A percentile compares a stretch with the other conserved stretches of the same genome.
These are phyloP conservation scores for Calidris pygmaea DNA, from an alignment of 2,113 vertebrate species.

Conservation along the genomic window DNA sequence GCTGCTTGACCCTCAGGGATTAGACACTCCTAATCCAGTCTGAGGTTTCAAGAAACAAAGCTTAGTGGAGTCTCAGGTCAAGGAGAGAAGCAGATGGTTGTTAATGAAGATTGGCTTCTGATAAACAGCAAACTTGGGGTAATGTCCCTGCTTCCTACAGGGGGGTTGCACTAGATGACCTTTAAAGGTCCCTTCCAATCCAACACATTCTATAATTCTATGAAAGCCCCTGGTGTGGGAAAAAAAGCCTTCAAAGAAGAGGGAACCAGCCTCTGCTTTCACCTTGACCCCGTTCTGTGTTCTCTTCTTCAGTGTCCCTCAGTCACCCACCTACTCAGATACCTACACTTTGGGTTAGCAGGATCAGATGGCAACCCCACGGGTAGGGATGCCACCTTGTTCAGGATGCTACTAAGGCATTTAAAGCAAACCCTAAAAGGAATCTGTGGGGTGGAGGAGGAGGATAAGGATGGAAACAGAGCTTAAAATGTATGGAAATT, in stretches of 20 bases:
- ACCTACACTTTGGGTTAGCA: not conserved
- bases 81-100: not conserved
- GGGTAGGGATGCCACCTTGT: not conserved
- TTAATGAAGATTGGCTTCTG: not conserved
- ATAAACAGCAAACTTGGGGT: fast-evolving
- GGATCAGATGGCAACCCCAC: too few relatives aligned
- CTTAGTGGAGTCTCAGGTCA: not conserved
- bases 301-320: not conserved
- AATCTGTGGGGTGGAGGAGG: not conserved
- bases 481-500: not conserved
- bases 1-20: not conserved
- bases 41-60: not conserved
- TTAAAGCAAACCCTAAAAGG: not conserved
- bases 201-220: too few relatives aligned
- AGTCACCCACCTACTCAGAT: not conserved
- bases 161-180: too few relatives aligned
- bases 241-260: not conserved
- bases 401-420: too few relatives aligned
- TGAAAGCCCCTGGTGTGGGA: not conserved
- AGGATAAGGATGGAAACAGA: not conserved
- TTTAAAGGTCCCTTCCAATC: too few relatives aligned
- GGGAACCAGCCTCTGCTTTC: not conserved
- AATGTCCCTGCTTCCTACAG: too few relatives aligned
- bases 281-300: not conserved
- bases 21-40: not conserved